These are phyloP conservation scores for Gryllus longicercus DNA, from an alignment of 2,888 invertebrate genomes.

Conservation along the genomic window DNA sequence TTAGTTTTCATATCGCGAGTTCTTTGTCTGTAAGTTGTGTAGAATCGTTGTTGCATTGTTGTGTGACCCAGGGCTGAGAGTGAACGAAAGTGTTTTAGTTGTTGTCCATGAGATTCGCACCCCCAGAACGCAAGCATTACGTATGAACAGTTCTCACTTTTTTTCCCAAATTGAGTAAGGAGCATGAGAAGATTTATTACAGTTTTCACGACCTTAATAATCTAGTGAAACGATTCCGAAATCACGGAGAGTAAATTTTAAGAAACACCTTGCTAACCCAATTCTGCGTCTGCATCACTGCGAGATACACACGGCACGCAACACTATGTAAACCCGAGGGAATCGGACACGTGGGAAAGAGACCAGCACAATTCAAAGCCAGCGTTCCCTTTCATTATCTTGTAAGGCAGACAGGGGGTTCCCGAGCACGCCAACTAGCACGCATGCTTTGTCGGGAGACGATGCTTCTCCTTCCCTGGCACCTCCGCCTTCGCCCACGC, in stretches of 20 bases:
- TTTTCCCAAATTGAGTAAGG: constrained; percentile 8
- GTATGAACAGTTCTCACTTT: not conserved
- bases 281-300: not conserved
- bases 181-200: not conserved
- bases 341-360: constrained; percentile 17
- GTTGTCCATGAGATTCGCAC: not conserved
- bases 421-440: not conserved
- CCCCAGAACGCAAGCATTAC: not conserved
- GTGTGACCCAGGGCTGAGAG: not conserved
- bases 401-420: constrained; percentile 1
- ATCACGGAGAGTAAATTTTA: constrained; percentile 17
- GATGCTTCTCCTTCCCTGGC: too few species aligned
- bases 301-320: not conserved
- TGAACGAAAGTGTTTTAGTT: not conserved
- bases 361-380: constrained; percentile 2
- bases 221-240: constrained; percentile 7
- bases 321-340: not conserved
- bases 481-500: too few species aligned
- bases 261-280: constrained; percentile 17
- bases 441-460: not conserved
- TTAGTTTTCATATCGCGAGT: too few species aligned
- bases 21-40: too few species aligned
- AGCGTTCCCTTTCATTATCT: constrained; percentile 8
- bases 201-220: not conserved
- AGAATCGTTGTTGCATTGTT: too few species aligned